Evolutionary conservation across 2,797 vertebrate species (phyloP).

Genomic region (Galagoides demidoff): DNA sequence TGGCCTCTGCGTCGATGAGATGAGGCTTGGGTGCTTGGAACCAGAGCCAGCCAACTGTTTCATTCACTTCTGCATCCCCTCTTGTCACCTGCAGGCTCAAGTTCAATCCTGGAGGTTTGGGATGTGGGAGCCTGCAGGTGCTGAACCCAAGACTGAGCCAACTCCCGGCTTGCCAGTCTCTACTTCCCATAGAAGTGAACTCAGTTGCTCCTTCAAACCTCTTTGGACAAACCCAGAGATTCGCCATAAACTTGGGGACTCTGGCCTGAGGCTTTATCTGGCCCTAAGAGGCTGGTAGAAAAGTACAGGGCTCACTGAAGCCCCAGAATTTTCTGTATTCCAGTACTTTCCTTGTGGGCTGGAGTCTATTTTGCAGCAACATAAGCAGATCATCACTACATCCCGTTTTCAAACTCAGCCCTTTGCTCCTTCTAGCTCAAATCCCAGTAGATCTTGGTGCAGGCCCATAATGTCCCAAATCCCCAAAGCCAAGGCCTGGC

Average conservation of each 20-base stretch:
- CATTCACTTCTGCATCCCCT: not conserved
- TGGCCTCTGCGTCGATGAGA: not conserved
- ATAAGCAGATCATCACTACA: not conserved
- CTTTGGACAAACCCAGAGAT: not conserved
- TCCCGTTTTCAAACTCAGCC: not conserved
- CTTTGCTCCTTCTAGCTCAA: not conserved
- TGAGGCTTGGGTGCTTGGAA: not conserved
- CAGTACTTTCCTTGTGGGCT: not conserved
- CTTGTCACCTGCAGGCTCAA: not conserved
- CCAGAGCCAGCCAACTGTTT: not conserved
- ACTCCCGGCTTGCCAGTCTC: not conserved
- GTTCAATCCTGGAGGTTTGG: not conserved
- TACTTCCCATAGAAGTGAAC: no score
- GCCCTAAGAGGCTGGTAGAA: not conserved
- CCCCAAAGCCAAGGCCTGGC: not conserved
- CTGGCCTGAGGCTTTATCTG: not conserved
- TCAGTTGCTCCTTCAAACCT: not conserved
- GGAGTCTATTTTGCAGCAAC: not conserved
- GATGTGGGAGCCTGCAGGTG: no score
- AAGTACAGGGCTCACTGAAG: not conserved
- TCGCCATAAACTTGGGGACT: accelerated
- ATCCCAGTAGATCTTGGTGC: not conserved
- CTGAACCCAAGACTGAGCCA: not conserved
- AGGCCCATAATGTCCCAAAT: not conserved
- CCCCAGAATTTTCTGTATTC: not conserved